Evolutionary conservation across 2,888 invertebrate genomes (phyloP).

Genomic region (Apamea epomidion): DNA sequence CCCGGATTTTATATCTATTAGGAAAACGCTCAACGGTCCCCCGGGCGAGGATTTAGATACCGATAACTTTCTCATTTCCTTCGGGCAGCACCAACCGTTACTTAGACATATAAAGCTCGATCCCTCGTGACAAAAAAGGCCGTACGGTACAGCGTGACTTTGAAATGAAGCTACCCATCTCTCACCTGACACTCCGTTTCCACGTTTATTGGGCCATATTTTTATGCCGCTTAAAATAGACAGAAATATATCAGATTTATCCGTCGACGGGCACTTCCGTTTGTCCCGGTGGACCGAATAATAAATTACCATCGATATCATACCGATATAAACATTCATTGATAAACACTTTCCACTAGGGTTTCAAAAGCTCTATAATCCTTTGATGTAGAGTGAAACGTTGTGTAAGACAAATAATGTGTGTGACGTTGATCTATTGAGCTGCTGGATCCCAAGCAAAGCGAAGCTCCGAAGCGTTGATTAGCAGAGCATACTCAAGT

Average conservation of each 20-base stretch:
- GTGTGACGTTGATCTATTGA: slow-evolving; percentile 69
- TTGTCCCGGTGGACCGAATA: slow-evolving; percentile 38
- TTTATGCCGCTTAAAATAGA: slow-evolving; percentile 71
- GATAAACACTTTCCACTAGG: slow-evolving; percentile 34
- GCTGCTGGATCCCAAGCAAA: slow-evolving; percentile 55
- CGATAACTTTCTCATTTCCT: slow-evolving; percentile 90
- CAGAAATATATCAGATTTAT: slow-evolving; percentile 63
- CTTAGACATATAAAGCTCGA: slow-evolving; percentile 79
- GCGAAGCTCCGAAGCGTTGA: slow-evolving; percentile 65
- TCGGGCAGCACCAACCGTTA: slow-evolving; percentile 78
- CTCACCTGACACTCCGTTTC: slow-evolving; percentile 78
- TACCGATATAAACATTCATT: slow-evolving; percentile 27
- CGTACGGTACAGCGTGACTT: slow-evolving; percentile 70
- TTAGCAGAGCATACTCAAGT: slow-evolving; percentile 68
- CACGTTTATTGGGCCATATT: slow-evolving; percentile 76
- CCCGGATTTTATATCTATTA: slow-evolving; percentile 89
- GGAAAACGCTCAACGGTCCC: slow-evolving; percentile 85
- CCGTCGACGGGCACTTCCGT: slow-evolving; percentile 61
- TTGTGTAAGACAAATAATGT: slow-evolving; percentile 63
- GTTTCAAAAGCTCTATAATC: slow-evolving; percentile 38
- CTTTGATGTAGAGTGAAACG: slow-evolving; percentile 42
- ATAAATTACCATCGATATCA: slow-evolving; percentile 50
- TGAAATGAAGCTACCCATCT: slow-evolving; percentile 82
- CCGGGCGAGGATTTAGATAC: slow-evolving; percentile 86
- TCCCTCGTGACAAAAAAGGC: slow-evolving; percentile 76